A percentile compares a stretch with the other conserved stretches of the same genome.
Conservation (phyloP, 2,113 vertebrate genomes). For the Callionymus lyra region DNA sequence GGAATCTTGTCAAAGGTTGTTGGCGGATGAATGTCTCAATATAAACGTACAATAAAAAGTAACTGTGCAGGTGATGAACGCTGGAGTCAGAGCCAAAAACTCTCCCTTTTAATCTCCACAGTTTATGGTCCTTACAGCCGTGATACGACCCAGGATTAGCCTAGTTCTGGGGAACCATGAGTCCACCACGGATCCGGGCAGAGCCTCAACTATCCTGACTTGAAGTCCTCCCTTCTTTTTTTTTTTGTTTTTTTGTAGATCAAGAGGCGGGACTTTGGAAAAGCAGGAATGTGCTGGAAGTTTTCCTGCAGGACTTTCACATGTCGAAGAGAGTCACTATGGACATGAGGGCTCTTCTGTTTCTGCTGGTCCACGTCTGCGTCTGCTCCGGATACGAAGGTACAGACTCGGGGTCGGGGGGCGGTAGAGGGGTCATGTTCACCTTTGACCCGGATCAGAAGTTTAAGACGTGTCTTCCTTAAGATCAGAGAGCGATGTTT, state of each 20-base stretch:
- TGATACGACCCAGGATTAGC: too few species aligned
- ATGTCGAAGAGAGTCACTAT: conserved; percentile 44
- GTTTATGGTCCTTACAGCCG: too few species aligned
- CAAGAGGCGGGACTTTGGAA: conserved; percentile 59
- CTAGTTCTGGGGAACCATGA: conserved; percentile 1
- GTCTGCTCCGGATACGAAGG: conserved; percentile 63
- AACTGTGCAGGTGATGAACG: too few species aligned
- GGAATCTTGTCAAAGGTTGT: too few species aligned
- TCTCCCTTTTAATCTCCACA: too few species aligned
- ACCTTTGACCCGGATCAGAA: not conserved
- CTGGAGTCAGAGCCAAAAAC: too few species aligned
- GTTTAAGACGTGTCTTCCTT: not conserved
- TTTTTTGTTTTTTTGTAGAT: conserved; percentile 52
- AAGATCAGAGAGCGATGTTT: not conserved
- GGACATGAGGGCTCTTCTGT: conserved; percentile 58
- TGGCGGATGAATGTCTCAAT: too few species aligned
- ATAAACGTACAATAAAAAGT: too few species aligned
- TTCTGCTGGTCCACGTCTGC: conserved; percentile 53
- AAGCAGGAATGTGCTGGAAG: conserved; percentile 60
- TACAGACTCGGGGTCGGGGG: conserved; percentile 50
- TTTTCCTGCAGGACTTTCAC: conserved; percentile 47
- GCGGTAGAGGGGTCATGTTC: not conserved
- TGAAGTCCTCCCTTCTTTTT: conserved; percentile 2
- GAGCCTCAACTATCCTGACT: conserved; percentile 3
- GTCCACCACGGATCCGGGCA: not conserved